These are phyloP conservation scores for Cylloceria caligata DNA, from an alignment of 2,888 invertebrate genomes.

Conservation along the genomic window DNA sequence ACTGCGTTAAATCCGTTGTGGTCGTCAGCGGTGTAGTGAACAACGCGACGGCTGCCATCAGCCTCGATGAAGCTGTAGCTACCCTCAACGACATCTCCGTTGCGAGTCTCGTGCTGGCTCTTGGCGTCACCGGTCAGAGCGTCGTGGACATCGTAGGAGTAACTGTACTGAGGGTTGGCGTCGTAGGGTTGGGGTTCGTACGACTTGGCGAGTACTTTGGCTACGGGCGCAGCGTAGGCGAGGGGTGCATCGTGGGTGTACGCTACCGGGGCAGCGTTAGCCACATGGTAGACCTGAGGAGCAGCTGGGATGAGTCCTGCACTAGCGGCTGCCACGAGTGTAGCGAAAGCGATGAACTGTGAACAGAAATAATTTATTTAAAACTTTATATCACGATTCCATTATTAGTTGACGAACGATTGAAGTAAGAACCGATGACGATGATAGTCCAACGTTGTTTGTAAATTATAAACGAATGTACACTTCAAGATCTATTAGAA, in stretches of 20 bases:
- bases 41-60: constrained; percentile 68
- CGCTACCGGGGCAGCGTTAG: constrained; percentile 52
- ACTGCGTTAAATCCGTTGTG: constrained; percentile 68
- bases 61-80: constrained; percentile 69
- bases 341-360: constrained; percentile 65
- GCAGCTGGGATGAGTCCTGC: constrained; percentile 62
- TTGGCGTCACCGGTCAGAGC: constrained; percentile 67
- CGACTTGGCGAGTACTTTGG: constrained; percentile 50
- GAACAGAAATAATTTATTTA: constrained; percentile 13
- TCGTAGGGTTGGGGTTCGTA: constrained; percentile 61
- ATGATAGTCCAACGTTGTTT: background rate
- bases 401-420: constrained; percentile 4
- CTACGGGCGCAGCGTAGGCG: constrained; percentile 58
- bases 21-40: constrained; percentile 69
- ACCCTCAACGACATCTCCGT: constrained; percentile 68
- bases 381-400: background rate
- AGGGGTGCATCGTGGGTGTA: constrained; percentile 59
- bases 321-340: constrained; percentile 64
- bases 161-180: constrained; percentile 69
- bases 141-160: constrained; percentile 70
- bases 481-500: background rate
- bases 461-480: background rate
- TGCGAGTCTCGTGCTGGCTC: constrained; percentile 67
- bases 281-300: constrained; percentile 61
- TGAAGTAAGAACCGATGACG: background rate